These are phyloP conservation scores for Arizona elegans DNA, from an alignment of 2,113 vertebrate species.

Conservation along the genomic window DNA sequence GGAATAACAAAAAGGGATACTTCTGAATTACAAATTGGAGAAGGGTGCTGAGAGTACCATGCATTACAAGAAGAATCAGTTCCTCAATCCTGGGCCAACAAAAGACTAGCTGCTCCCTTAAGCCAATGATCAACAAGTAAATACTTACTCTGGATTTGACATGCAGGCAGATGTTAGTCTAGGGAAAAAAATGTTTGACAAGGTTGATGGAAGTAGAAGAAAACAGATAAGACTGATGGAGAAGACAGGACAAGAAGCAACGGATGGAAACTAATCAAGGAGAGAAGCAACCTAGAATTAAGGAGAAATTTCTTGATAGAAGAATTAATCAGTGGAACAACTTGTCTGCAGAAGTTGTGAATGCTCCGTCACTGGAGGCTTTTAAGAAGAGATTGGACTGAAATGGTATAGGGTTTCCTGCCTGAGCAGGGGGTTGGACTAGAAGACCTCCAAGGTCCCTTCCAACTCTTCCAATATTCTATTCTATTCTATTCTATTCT, in stretches of 20 bases:
- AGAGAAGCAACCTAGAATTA: too few species aligned
- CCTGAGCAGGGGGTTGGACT: too few species aligned
- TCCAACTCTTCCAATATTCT: too few species aligned
- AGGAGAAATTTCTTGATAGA: too few species aligned
- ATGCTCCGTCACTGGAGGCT: too few species aligned
- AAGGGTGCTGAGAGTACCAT: not conserved
- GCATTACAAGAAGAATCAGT: not conserved
- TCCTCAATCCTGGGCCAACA: not conserved
- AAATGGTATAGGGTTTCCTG: too few species aligned
- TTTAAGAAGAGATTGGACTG: too few species aligned
- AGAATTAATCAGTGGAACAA: too few species aligned
- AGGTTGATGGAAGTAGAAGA: not conserved
- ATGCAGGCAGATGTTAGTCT: not conserved
- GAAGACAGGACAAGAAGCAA: not conserved
- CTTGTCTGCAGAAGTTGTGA: too few species aligned
- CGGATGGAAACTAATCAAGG: too few species aligned
- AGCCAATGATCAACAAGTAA: not conserved
- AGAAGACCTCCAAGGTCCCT: too few species aligned
- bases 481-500: too few species aligned
- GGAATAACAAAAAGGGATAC: not conserved
- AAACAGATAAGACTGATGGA: not conserved
- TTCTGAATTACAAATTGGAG: not conserved
- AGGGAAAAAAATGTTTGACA: not conserved
- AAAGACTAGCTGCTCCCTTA: not conserved
- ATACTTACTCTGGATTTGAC: not conserved